Conservation (phyloP, 2,113 vertebrate genomes). For the Phylloscopus whistleri region DNA sequence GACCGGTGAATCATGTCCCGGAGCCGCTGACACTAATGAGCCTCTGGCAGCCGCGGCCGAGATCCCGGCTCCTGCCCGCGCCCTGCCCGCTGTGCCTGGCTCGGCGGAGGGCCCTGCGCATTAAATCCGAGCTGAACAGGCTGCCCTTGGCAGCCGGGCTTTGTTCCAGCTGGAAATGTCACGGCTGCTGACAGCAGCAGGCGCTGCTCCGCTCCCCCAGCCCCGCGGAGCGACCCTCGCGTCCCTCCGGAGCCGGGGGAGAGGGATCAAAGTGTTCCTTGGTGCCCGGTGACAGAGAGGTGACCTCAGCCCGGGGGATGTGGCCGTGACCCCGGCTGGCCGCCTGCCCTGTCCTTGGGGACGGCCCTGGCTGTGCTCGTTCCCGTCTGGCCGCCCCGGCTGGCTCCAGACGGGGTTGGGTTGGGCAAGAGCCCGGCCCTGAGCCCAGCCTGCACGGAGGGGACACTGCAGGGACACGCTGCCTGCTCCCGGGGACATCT, state of each 20-base stretch:
- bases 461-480: neutral
- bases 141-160: neutral
- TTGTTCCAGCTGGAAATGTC: neutral
- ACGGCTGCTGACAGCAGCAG: neutral
- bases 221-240: fast-evolving
- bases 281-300: neutral
- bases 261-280: neutral
- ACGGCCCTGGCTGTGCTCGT: neutral
- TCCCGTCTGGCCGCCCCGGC: neutral
- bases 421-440: neutral
- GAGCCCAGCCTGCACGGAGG: neutral
- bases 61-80: neutral
- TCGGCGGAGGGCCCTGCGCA: fast-evolving
- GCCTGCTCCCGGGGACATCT: fast-evolving
- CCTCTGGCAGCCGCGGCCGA: neutral
- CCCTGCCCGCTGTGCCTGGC: neutral
- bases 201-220: fast-evolving
- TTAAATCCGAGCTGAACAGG: neutral
- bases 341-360: neutral
- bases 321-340: neutral
- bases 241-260: fast-evolving
- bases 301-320: fast-evolving
- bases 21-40: neutral
- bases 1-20: neutral
- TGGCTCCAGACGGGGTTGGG: neutral